phyloP scores from a whole-genome alignment of 2,888 invertebrate genomes.

The Leptinotarsa juncta region DNA sequence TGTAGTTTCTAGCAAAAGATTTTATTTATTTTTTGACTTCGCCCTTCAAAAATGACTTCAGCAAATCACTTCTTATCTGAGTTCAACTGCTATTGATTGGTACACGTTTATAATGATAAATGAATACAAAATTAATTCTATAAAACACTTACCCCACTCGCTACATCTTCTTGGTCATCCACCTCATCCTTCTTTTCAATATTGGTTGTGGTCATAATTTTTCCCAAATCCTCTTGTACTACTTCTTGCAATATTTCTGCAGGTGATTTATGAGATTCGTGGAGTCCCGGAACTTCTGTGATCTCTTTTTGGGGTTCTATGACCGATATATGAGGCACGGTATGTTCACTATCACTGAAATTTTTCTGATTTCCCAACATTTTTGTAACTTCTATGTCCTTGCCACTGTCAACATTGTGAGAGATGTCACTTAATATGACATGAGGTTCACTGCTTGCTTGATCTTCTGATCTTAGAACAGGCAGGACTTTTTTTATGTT shows the following conservation, averaged over 20 bases:
- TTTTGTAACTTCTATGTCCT: conserved; percentile 32
- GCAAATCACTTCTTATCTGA: too few species aligned
- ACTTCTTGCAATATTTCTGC: conserved; percentile 1
- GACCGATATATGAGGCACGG: neutral
- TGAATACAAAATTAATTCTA: neutral
- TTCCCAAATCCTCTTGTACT: neutral
- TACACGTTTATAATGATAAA: neutral
- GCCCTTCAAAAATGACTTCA: too few species aligned
- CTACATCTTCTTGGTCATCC: conserved; percentile 26
- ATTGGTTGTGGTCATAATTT: neutral
- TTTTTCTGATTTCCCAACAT: conserved; percentile 47
- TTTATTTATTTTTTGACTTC: too few species aligned
- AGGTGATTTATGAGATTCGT: conserved; percentile 22
- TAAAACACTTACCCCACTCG: conserved; percentile 29
- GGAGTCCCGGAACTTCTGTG: conserved; percentile 14
- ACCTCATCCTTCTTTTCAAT: conserved; percentile 6
- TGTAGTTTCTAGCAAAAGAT: too few species aligned
- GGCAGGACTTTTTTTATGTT: conserved; percentile 37
- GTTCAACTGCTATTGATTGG: neutral
- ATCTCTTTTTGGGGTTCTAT: neutral
- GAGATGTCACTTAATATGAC: conserved; percentile 32
- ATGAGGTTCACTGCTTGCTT: conserved; percentile 21
- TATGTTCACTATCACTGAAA: conserved; percentile 44
- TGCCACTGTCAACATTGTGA: conserved; percentile 26
- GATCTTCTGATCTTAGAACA: conserved; percentile 34